These are phyloP conservation scores for Trachymyrmex cornetzi DNA, from an alignment of 1,140 invertebrate species.

Conservation along the genomic window DNA sequence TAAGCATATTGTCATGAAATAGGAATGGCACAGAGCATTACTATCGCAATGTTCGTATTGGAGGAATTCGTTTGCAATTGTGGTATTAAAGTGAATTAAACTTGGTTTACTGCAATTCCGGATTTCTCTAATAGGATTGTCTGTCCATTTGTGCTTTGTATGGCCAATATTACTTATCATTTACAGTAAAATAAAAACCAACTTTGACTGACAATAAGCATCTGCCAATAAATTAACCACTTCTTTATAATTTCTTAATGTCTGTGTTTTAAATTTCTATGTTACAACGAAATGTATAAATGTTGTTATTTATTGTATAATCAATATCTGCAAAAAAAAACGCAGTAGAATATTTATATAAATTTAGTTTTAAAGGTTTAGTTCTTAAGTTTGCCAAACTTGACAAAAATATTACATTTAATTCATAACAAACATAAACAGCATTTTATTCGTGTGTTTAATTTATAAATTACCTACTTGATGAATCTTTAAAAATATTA, in stretches of 20 bases:
- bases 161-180: not conserved
- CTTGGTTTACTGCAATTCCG: slow-evolving; percentile 17
- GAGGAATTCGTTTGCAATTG: slow-evolving; percentile 40
- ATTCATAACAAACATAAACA: not conserved
- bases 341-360: slow-evolving; percentile 38
- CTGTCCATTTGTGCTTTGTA: slow-evolving; percentile 1
- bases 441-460: not conserved
- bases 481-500: not conserved
- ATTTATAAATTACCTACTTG: not conserved
- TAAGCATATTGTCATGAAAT: slow-evolving; percentile 52
- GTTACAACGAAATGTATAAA: not conserved
- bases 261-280: no score
- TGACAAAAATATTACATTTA: not conserved
- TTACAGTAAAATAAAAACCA: not conserved
- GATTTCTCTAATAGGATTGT: not conserved
- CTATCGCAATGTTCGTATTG: slow-evolving; percentile 27
- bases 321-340: not conserved
- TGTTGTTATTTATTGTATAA: not conserved
- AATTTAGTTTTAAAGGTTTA: not conserved
- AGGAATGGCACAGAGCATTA: slow-evolving; percentile 27
- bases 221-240: not conserved
- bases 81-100: slow-evolving; percentile 49
- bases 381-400: not conserved
- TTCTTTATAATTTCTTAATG: not conserved
- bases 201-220: not conserved